Base-by-base conservation (phyloP, 2,113 vertebrate species). In the Halichoeres trimaculatus region DNA sequence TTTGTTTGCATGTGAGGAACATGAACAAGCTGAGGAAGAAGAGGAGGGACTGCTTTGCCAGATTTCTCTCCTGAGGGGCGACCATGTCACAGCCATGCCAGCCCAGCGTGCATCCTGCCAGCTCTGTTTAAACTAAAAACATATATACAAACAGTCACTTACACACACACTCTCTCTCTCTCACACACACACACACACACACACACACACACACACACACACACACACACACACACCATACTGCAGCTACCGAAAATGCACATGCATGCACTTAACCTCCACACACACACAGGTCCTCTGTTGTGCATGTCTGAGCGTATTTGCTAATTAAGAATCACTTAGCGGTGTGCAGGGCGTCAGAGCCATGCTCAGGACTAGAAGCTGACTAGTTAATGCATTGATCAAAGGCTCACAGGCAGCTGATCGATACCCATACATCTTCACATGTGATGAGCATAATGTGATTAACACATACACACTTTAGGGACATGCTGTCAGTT, bases 311-410 rank as follows among this genome's bases (percentile, higher is more conserved):
- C 77, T 53, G 2, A 80, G 60, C 65, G 65, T 52, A 52, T 81
- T 74, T 73, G 70, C 72, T 85, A 73, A 88, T 87, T 88, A 84
- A 76, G 55, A 85, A 73, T 58, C 78, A 78, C 76, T 91, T 78
- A 72, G 63, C 41, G 48, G 20, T 35, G 58, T 41, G 56, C 47
- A 38, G 22, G 54, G 55, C 19, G 23, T 41, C 22, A 16, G 12
- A 40, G 16, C 7, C 7, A 45, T 8, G 48, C 51, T 53, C 57
- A 65, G 51, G 60, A 59, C 41, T 16, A 5, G 60, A 50, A 68
- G 54, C 47, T 36, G 53, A 63, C 56, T 55, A 56, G 60, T 76
- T 90, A 81, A 89, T 89, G 64, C 75, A 87, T 81, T 75, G 76
- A 90, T 88, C 57, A 51, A 51, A 43, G 51, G 62, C 69, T 77